These are phyloP conservation scores for Notarius quadriscutis DNA, from an alignment of 2,113 vertebrate genomes.

Conservation along the genomic window DNA sequence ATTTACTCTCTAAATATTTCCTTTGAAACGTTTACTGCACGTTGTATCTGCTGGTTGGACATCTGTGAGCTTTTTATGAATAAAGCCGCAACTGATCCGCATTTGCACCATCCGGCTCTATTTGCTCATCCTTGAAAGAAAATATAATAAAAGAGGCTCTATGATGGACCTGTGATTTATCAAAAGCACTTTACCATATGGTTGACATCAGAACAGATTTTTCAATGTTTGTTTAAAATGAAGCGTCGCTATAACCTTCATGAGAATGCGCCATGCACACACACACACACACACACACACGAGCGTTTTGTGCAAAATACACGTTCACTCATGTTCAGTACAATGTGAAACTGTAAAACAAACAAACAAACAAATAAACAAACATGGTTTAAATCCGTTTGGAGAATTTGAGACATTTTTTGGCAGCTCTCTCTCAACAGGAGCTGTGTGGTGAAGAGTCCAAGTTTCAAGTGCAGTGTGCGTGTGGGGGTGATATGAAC, in stretches of 20 bases:
- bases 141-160: conserved; percentile 79
- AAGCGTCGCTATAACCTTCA: conserved; percentile 5
- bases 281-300: too few species aligned
- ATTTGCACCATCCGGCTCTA: conserved; percentile 65
- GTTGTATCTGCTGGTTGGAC: conserved; percentile 80
- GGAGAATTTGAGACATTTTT: too few species aligned
- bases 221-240: conserved; percentile 81
- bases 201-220: conserved; percentile 71
- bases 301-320: too few species aligned
- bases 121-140: conserved; percentile 80
- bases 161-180: conserved; percentile 79
- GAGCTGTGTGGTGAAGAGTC: too few species aligned
- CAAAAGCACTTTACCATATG: conserved; percentile 84
- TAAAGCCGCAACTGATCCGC: conserved; percentile 68
- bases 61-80: conserved; percentile 80
- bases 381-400: too few species aligned
- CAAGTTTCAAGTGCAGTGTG: too few species aligned
- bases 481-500: too few species aligned
- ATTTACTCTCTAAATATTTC: conserved; percentile 93
- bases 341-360: too few species aligned
- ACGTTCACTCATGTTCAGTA: too few species aligned
- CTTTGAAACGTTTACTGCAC: conserved; percentile 83
- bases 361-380: too few species aligned
- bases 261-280: not conserved
- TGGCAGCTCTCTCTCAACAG: too few species aligned